A percentile compares a stretch with the other conserved stretches of the same genome.
phyloP scores from a whole-genome alignment of 2,888 invertebrate genomes.

The Caenorhabditis plicata region DNA sequence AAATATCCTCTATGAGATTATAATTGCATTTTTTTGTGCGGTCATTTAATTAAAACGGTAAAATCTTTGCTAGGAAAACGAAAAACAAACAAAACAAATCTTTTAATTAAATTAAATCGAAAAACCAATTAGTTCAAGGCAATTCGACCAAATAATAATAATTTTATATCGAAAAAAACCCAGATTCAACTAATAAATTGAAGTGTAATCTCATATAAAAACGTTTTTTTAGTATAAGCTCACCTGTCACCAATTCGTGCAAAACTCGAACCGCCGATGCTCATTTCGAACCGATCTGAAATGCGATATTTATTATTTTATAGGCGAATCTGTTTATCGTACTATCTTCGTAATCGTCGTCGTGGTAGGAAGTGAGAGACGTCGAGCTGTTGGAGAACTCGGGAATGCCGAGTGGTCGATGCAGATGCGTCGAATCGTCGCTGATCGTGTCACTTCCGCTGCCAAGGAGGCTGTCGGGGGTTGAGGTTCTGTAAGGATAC shows the following conservation, averaged over 20 bases:
- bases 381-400: slow-evolving; percentile 21
- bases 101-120: slow-evolving; percentile 3
- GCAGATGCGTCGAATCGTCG: slow-evolving; percentile 7
- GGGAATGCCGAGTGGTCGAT: slow-evolving; percentile 18
- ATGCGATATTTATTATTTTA: background rate
- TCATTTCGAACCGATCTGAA: background rate
- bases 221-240: no score
- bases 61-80: no score
- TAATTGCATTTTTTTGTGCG: no score
- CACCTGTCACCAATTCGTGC: slow-evolving; percentile 34
- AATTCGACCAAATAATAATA: background rate
- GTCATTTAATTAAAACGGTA: no score
- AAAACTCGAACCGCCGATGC: slow-evolving; percentile 26
- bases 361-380: slow-evolving; percentile 20
- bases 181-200: background rate
- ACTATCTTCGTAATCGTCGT: no score
- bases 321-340: slow-evolving; percentile 15
- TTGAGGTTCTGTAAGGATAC: slow-evolving; percentile 38
- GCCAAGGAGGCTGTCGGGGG: slow-evolving; percentile 48
- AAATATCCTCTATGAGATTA: no score
- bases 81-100: slow-evolving; percentile 1
- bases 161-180: background rate
- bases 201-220: slow-evolving; percentile 1
- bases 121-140: slow-evolving; percentile 1
- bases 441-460: slow-evolving; percentile 47